Evolutionary conservation across 1,140 invertebrate genomes (phyloP).

Genomic region (Holotrichia oblita): DNA sequence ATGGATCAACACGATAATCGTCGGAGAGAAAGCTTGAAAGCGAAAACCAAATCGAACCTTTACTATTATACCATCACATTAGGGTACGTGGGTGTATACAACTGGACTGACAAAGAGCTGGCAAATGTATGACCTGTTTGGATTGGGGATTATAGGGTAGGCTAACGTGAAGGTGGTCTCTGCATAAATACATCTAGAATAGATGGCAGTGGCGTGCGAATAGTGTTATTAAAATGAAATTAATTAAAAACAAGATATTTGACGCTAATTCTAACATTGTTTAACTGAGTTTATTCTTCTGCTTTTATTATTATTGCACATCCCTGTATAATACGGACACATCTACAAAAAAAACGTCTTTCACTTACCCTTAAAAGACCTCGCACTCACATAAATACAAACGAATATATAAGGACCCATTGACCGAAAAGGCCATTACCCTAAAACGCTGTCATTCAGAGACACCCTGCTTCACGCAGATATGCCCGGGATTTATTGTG

Average conservation of each 20-base stretch:
- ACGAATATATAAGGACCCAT: constrained; percentile 34
- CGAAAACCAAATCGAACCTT: constrained; percentile 29
- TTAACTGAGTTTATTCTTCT: too few relatives aligned
- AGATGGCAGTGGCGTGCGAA: too few relatives aligned
- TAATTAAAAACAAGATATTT: too few relatives aligned
- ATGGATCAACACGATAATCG: constrained; percentile 25
- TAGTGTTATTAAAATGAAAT: too few relatives aligned
- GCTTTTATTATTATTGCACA: too few relatives aligned
- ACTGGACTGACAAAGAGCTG: constrained; percentile 34
- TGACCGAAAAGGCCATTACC: constrained; percentile 38
- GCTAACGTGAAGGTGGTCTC: constrained; percentile 29
- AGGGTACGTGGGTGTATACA: constrained; percentile 36
- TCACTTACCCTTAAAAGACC: background rate
- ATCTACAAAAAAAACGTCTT: background rate
- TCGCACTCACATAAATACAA: constrained; percentile 1
- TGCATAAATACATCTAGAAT: background rate
- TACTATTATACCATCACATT: background rate
- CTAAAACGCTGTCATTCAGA: constrained; percentile 40
- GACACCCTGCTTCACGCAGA: constrained; percentile 39
- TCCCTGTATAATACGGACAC: background rate
- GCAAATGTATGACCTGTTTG: constrained; percentile 39
- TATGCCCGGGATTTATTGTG: constrained; percentile 39
- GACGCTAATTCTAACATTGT: too few relatives aligned
- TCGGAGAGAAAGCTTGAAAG: background rate
- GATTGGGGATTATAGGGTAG: constrained; percentile 36